Percentiles rank a stretch among this genome's conserved stretches.
Evolutionary conservation across 1,140 invertebrate genomes (phyloP).

Genomic region (Caenorhabditis latens): DNA sequence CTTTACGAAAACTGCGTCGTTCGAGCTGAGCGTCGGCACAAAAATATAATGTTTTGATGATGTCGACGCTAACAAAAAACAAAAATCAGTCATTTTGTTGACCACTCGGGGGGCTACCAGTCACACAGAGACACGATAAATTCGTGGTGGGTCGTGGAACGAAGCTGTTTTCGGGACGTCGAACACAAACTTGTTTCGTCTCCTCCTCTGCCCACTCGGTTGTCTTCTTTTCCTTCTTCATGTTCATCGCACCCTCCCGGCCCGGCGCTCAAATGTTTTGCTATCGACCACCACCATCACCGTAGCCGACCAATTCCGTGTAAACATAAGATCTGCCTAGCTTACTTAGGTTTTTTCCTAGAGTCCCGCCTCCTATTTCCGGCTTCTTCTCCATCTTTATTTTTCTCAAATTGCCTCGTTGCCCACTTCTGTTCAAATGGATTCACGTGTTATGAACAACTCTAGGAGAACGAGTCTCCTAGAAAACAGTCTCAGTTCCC

Average conservation of each 20-base stretch:
- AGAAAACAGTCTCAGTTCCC: too few species aligned
- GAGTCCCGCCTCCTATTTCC: not conserved
- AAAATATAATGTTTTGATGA: constrained; percentile 54
- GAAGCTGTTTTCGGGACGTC: constrained; percentile 53
- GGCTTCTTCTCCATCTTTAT: not conserved
- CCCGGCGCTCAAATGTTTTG: constrained; percentile 46
- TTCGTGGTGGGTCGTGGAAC: constrained; percentile 47
- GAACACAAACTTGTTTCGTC: constrained; percentile 55
- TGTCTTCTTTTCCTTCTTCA: constrained; percentile 45
- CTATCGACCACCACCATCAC: constrained; percentile 44
- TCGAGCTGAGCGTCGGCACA: constrained; percentile 33
- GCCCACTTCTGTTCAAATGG: too few species aligned
- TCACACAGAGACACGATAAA: constrained; percentile 47
- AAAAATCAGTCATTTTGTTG: constrained; percentile 54
- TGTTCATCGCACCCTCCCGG: constrained; percentile 20
- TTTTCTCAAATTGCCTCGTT: too few species aligned
- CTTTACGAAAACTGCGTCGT: constrained; percentile 7
- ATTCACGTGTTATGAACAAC: too few species aligned
- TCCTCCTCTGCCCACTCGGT: not conserved
- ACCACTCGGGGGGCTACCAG: constrained; percentile 32
- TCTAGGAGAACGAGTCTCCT: too few species aligned
- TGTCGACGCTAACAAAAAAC: constrained; percentile 53
- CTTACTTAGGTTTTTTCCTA: constrained; percentile 39
- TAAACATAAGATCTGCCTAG: constrained; percentile 45
- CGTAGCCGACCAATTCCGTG: constrained; percentile 44